Evolutionary conservation across 2,888 invertebrate genomes (phyloP).

Genomic region (Clepsis dumicolana): DNA sequence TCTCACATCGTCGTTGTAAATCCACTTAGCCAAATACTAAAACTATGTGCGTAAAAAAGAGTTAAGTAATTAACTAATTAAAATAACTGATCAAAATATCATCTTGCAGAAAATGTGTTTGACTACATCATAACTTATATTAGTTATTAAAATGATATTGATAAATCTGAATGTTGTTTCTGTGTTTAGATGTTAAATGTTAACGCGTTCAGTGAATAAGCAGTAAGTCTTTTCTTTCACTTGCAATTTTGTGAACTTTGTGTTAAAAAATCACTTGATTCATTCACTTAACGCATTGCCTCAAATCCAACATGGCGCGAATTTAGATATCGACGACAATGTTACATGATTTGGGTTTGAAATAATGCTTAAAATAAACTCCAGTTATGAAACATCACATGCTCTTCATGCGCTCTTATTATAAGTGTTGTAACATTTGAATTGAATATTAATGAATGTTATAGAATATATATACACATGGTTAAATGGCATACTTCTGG

Average conservation of each 20-base stretch:
- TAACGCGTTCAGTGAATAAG: slow-evolving; percentile 2
- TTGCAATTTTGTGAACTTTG: not conserved
- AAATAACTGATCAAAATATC: slow-evolving; percentile 5
- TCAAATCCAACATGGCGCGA: not conserved
- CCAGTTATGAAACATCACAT: not conserved
- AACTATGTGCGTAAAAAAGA: not conserved
- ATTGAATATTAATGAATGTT: not conserved
- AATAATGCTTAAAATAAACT: slow-evolving; percentile 1
- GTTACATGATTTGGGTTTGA: not conserved
- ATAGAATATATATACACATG: not conserved
- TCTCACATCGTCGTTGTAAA: not conserved
- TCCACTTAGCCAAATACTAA: slow-evolving; percentile 4
- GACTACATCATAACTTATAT: slow-evolving; percentile 9
- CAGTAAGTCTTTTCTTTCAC: not conserved
- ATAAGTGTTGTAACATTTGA: not conserved
- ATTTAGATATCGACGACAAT: not conserved
- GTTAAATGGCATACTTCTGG: slow-evolving; percentile 4
- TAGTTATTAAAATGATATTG: slow-evolving; percentile 23
- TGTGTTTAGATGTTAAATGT: slow-evolving; percentile 30
- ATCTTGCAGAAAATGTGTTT: not conserved
- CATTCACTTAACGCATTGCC: slow-evolving; percentile 2
- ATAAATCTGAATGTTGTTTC: slow-evolving; percentile 40
- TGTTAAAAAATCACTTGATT: not conserved
- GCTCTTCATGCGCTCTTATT: not conserved
- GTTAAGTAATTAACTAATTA: slow-evolving; percentile 1